Evolutionary conservation across 2,113 vertebrate genomes (phyloP).

Genomic region (Glaucidium brasilianum): DNA sequence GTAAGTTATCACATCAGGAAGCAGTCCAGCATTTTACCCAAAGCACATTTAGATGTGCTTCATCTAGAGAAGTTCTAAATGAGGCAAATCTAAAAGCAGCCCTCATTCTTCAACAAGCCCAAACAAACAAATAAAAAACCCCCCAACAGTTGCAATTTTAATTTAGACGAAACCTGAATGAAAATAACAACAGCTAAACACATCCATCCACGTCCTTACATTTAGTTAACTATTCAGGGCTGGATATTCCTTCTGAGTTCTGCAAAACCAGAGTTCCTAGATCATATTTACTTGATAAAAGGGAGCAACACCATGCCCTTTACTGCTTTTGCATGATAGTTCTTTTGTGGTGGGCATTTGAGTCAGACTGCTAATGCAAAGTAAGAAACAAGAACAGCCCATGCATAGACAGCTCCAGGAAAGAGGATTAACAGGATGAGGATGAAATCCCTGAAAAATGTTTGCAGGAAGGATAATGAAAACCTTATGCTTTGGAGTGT

Average conservation of each 20-base stretch:
- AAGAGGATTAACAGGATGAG: constrained; percentile 28
- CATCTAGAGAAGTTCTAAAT: neutral
- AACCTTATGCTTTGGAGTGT: neutral
- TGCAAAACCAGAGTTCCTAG: neutral
- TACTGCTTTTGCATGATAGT: neutral
- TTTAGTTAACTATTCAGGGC: neutral
- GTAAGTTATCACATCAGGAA: neutral
- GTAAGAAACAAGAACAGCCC: neutral
- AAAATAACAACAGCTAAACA: neutral
- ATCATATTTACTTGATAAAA: neutral
- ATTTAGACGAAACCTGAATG: neutral
- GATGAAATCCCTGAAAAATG: constrained; percentile 22
- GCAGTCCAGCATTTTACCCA: neutral
- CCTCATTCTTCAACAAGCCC: neutral
- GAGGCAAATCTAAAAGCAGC: neutral
- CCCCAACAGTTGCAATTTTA: neutral
- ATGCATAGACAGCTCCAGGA: neutral
- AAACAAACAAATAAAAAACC: neutral
- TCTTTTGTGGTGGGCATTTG: neutral
- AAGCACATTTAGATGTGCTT: neutral
- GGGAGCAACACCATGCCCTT: neutral
- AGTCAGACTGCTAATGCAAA: neutral
- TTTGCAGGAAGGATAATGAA: constrained; percentile 18
- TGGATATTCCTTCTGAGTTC: neutral
- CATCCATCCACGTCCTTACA: neutral